Conservation (phyloP, 2,888 invertebrate species). For the Falcaria lacertinaria region DNA sequence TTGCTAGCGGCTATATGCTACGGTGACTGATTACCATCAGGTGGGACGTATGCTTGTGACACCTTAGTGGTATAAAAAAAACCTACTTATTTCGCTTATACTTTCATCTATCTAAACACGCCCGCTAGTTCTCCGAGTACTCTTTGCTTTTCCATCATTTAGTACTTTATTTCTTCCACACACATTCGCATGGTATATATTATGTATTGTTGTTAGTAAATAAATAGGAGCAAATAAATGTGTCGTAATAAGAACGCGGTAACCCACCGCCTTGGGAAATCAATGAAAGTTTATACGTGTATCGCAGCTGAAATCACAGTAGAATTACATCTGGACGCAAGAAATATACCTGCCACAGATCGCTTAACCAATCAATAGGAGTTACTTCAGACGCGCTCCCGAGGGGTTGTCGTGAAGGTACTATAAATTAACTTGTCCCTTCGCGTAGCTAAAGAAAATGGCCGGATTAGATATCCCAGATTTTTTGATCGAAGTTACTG, state of each 20-base stretch:
- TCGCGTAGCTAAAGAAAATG: background rate
- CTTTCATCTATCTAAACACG: too few species aligned
- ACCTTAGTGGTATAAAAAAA: too few species aligned
- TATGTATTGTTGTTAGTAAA: too few species aligned
- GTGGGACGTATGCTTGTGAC: too few species aligned
- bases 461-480: background rate
- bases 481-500: background rate
- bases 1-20: too few species aligned
- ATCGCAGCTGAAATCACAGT: background rate
- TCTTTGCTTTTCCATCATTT: too few species aligned
- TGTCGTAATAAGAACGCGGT: background rate
- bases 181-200: too few species aligned
- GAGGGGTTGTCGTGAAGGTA: background rate
- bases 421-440: background rate
- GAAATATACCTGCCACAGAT: background rate
- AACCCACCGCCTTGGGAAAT: background rate
- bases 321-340: background rate
- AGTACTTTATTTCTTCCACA: too few species aligned
- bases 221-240: background rate
- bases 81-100: too few species aligned
- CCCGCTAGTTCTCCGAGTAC: too few species aligned
- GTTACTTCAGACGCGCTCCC: background rate
- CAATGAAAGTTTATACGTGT: background rate
- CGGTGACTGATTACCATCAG: too few species aligned
- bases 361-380: background rate